Evolutionary conservation across 2,797 vertebrate genomes (phyloP), one percentile per base, ranked within the genome.

Genomic region (Pipistrellus kuhlii): DNA sequence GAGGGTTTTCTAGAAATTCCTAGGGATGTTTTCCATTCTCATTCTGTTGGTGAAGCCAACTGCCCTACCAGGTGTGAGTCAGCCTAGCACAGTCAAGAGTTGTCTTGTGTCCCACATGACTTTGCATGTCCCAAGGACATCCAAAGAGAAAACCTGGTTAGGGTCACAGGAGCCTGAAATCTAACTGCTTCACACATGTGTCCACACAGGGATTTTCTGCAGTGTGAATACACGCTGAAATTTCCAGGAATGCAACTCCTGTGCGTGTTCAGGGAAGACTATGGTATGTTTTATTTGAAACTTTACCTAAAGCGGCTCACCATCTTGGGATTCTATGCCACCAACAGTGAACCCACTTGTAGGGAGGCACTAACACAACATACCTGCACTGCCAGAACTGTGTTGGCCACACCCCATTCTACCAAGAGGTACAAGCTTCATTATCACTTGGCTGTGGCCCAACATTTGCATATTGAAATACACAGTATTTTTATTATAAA

Each of bases 341-440:
- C 21, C 69, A 21, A 55, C 21, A 44, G 87, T 21, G 30, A 17
- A 2, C 6, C 21, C n/a, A 46, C 55, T 8, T 9, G 20, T 0
- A 46, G 35, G 30, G 25, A 30, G 46, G 18, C 23, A n/a, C 68
- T 48, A 27, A 10, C 7, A 72, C 21, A 41, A 25, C 17, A 1
- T 7, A 13, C 25, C 35, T 30, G 7, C 0, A 2, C 3, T 13
- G 15, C 21, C 21, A 11, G 32, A 4, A 3, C 1, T 0, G 5
- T 15, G 55, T 23, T 21, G 2, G 23, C 62, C 77, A 35, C 44
- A 3, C 3, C 21, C 35, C 48, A 20, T 10, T 62, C 35, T 5
- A n/a, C 62, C 30, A 38, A 64, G 35, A 64, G 76, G 6, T 8
- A 23, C 35, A 38, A 51, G 8, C 38, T 46, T 57, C 41, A 3